phyloP scores from a whole-genome alignment of 2,888 invertebrate genomes.

The Hoplodrina ambigua region DNA sequence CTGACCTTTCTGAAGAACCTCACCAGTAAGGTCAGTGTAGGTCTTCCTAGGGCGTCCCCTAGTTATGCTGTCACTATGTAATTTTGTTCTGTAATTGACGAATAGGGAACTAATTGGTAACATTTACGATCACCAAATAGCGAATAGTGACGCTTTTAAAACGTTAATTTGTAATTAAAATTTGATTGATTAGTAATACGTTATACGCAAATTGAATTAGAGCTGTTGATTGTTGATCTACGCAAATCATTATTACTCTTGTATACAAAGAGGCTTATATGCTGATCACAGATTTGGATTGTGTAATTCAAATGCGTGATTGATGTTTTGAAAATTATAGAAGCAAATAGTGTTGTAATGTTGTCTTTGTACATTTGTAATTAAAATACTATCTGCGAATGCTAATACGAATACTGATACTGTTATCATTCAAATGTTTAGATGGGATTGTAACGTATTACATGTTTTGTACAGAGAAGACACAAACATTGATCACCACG shows the following conservation, averaged over 20 bases:
- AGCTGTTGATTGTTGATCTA: constrained; percentile 36
- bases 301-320: constrained; percentile 8
- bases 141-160: too few species aligned
- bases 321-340: constrained; percentile 22
- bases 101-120: too few species aligned
- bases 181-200: constrained; percentile 21
- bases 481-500: too few species aligned
- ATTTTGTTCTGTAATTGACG: too few species aligned
- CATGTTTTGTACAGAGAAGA: too few species aligned
- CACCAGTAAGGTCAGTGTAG: too few species aligned
- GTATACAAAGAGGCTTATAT: constrained; percentile 1
- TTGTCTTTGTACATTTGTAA: constrained; percentile 4
- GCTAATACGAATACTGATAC: not conserved
- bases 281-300: constrained; percentile 15
- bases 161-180: constrained; percentile 38
- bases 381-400: not conserved
- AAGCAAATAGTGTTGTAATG: not conserved
- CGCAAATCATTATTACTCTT: constrained; percentile 32
- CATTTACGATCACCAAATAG: too few species aligned
- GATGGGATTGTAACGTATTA: not conserved
- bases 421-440: not conserved
- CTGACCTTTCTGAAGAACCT: too few species aligned
- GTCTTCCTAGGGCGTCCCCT: too few species aligned
- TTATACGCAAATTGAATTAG: constrained; percentile 29
- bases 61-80: too few species aligned